Conservation (phyloP, 2,797 vertebrate species). For the Phylloscopus collybita region DNA sequence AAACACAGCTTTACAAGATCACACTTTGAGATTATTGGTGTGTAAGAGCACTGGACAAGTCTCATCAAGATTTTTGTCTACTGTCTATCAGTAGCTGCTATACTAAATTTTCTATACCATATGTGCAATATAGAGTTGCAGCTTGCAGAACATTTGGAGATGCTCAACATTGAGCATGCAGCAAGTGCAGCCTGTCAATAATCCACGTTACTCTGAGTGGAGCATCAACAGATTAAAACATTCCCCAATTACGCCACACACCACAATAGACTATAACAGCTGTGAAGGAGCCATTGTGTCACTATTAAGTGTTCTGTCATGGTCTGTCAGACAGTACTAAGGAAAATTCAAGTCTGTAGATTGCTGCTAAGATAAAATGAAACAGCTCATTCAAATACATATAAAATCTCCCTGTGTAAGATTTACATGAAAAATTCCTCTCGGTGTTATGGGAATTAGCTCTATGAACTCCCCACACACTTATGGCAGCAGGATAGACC, state of each 20-base stretch:
- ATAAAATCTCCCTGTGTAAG: neutral
- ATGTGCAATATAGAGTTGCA: neutral
- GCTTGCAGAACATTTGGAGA: neutral
- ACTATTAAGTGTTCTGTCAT: slow-evolving; percentile 4
- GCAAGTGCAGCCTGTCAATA: neutral
- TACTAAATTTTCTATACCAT: neutral
- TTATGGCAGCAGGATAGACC: neutral
- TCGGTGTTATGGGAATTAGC: neutral
- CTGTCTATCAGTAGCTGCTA: neutral
- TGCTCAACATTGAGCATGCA: neutral
- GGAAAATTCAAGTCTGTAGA: slow-evolving; percentile 6
- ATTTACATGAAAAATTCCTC: neutral
- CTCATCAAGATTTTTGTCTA: neutral
- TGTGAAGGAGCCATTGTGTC: slow-evolving; percentile 24
- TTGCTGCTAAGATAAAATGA: slow-evolving; percentile 10
- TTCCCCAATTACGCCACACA: neutral
- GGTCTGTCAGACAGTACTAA: slow-evolving; percentile 4
- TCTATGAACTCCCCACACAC: neutral
- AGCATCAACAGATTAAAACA: neutral
- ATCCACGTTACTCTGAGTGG: neutral
- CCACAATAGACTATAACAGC: slow-evolving; percentile 9
- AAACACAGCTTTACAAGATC: neutral
- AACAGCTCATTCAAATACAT: neutral
- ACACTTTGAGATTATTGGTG: neutral
- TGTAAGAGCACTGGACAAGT: neutral